Evolutionary conservation across 2,113 vertebrate genomes (phyloP).

Genomic region (Addax nasomaculatus): DNA sequence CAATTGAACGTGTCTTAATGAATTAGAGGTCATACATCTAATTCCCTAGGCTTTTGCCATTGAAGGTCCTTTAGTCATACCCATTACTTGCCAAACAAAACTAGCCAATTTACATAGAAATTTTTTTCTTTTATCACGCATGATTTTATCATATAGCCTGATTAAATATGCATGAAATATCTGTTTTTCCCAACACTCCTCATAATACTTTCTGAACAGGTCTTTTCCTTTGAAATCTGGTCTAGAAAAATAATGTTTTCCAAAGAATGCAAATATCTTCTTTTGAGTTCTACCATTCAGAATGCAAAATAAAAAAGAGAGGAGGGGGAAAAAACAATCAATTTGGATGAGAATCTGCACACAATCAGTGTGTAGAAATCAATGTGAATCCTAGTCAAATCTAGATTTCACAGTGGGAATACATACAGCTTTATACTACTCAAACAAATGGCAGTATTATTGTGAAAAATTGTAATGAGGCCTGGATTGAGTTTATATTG

Average conservation of each 20-base stretch:
- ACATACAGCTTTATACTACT: not conserved
- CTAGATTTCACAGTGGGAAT: conserved; percentile 38
- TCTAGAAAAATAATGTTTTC: not conserved
- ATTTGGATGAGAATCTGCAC: conserved; percentile 35
- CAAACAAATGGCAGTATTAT: not conserved
- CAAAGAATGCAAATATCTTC: not conserved
- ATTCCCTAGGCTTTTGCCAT: not conserved
- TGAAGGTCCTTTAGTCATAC: not conserved
- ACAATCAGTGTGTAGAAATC: conserved; percentile 24
- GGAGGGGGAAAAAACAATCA: not conserved
- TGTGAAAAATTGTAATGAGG: not conserved
- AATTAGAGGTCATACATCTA: conserved; percentile 14
- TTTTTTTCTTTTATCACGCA: not conserved
- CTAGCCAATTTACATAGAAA: not conserved
- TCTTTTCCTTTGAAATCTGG: not conserved
- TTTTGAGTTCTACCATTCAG: not conserved
- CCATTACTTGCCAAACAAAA: not conserved
- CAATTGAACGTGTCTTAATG: conserved; percentile 39
- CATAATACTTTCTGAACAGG: not conserved
- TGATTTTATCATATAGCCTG: not conserved
- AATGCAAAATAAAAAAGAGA: not conserved
- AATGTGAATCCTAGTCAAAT: conserved; percentile 23
- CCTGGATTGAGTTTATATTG: not conserved
- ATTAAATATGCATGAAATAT: not conserved
- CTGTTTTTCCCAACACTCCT: not conserved